Evolutionary conservation across 1,140 invertebrate species (phyloP), one percentile per base, ranked within the genome.

Genomic region (Teleogryllus occipitalis): DNA sequence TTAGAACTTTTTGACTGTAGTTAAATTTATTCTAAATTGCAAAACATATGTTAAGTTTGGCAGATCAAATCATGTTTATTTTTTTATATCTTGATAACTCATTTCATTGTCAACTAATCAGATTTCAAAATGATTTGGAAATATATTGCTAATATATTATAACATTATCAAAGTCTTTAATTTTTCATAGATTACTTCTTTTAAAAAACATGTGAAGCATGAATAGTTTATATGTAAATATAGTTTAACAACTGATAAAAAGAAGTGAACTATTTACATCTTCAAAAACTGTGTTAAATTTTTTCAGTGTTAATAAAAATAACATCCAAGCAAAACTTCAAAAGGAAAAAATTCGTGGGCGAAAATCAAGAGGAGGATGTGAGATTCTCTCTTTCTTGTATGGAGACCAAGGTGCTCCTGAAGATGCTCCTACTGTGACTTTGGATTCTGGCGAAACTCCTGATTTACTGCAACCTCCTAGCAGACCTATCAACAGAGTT

Each of bases 401-500:
- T 65, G 54, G 54, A 65, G 54, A 65, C 10, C 54, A 65, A 65
- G 54, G 54, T 14, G 54, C 54, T 65, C 54, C 54, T 65, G 54
- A 65, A 65, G 18, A 18, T 65, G 10, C 2, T 65, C 18, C 54
- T 14, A 3, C 10, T 14, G 54, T 10, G 10, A 14, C 18, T 65
- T 10, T 65, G 54, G 54, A 65, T 65, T 65, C 54, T 65, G 54
- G 10, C 7, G 54, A 65, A 65, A 65, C 54, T 65, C 54, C 54
- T 3, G 54, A 65, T 65, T 65, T 65, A 65, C 54, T 65, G 10
- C 54, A 65, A 47, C 74, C 22, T 10, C 89, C 91, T n/a, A 18
- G 54, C 54, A 10, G 54, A 18, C 54, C 54, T 65, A 85, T 92
- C n/a, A 88, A 89, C 21, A 87, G 91, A 80, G 91, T 93, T 39